Conservation (phyloP, 2,113 vertebrate species). For the Petrocephalus microphthalmus region DNA sequence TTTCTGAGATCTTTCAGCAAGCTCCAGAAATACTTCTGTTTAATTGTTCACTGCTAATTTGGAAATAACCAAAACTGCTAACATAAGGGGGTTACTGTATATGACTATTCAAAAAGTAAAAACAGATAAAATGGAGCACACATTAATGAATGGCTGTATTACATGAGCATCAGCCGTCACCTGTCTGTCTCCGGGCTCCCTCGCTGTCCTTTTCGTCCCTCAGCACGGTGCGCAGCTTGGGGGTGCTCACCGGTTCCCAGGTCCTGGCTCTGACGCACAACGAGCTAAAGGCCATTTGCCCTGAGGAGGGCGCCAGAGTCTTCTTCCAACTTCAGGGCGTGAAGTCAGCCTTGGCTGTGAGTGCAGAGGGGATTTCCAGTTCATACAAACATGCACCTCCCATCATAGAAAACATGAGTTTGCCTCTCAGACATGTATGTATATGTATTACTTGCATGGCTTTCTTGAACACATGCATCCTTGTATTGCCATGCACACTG, state of each 20-base stretch:
- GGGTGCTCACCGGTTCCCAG: constrained; percentile 65
- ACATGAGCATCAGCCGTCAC: neutral
- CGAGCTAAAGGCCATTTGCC: constrained; percentile 68
- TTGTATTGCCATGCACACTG: neutral
- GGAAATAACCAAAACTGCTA: neutral
- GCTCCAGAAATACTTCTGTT: neutral
- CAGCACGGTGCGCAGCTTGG: constrained; percentile 71
- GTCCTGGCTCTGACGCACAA: constrained; percentile 66
- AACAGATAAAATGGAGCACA: neutral
- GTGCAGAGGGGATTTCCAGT: neutral
- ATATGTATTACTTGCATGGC: neutral
- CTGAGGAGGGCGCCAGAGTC: constrained; percentile 70
- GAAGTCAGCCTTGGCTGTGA: constrained; percentile 63
- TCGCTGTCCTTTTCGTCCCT: neutral
- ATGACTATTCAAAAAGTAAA: neutral
- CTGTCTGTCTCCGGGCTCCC: neutral
- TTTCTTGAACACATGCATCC: neutral
- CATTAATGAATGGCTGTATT: neutral
- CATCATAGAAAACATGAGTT: neutral
- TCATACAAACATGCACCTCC: neutral
- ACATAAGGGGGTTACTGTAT: neutral
- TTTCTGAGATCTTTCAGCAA: neutral
- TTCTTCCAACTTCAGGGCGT: constrained; percentile 69
- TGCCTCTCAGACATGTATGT: neutral
- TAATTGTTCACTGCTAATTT: neutral